These are phyloP conservation scores for Pogonocichla stellata DNA, from an alignment of 2,113 vertebrate genomes.

Conservation along the genomic window DNA sequence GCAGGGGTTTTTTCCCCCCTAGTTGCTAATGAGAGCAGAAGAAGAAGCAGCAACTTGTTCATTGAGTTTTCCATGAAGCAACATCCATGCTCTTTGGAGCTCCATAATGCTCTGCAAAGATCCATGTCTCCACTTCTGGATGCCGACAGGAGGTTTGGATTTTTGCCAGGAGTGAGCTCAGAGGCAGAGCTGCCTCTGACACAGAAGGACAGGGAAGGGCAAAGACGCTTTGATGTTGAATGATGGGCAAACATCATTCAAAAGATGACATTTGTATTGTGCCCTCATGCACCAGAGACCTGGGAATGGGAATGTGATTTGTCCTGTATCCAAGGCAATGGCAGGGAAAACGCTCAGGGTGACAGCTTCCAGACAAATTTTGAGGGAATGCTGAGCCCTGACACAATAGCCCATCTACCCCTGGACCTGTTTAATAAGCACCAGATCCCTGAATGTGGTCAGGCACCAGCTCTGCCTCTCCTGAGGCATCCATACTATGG, in stretches of 20 bases:
- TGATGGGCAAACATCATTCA: slow-evolving; percentile 14
- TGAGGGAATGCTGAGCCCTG: background rate
- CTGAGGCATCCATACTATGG: background rate
- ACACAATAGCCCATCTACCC: rapidly evolving
- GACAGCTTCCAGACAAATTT: background rate
- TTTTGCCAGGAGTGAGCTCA: background rate
- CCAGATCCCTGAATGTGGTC: background rate
- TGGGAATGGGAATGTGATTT: background rate
- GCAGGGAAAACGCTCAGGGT: background rate
- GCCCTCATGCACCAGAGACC: background rate
- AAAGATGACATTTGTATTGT: background rate
- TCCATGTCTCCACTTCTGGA: background rate
- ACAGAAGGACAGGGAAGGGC: background rate
- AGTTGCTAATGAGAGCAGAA: background rate
- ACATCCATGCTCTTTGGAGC: background rate
- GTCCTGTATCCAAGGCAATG: background rate
- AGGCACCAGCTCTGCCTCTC: background rate
- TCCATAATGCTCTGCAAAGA: background rate
- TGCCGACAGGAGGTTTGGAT: background rate
- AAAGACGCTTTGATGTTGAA: background rate
- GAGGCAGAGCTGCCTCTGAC: background rate
- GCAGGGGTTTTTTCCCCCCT: background rate
- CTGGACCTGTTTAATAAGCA: background rate
- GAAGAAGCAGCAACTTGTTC: background rate
- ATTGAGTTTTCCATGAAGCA: background rate